A percentile compares a stretch with the other conserved stretches of the same genome.
phyloP scores from a whole-genome alignment of 1,140 invertebrate genomes.

The Geopemphigus sp. region DNA sequence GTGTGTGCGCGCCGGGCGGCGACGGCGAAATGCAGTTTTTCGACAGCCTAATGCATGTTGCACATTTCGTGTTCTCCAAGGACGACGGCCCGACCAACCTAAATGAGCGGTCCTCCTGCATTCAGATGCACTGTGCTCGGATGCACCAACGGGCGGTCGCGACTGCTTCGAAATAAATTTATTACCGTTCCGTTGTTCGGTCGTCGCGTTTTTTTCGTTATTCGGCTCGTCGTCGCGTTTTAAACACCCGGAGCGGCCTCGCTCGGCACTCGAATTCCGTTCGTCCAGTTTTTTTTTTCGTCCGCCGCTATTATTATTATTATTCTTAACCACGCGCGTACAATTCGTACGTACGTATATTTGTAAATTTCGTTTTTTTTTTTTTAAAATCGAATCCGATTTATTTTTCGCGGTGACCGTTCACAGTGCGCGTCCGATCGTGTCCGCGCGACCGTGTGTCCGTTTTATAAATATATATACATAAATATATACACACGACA shows the following conservation, averaged over 20 bases:
- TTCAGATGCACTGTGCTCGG: slow-evolving; percentile 49
- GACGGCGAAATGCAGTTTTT: slow-evolving; percentile 49
- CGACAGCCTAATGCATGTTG: slow-evolving; percentile 49
- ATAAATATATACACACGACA: not conserved
- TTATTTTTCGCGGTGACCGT: too few species aligned
- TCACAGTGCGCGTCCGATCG: slow-evolving; percentile 1
- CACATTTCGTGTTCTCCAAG: slow-evolving; percentile 49
- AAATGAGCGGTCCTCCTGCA: slow-evolving; percentile 49
- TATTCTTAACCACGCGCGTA: not conserved
- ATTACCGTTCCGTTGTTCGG: not conserved
- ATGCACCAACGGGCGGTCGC: slow-evolving; percentile 48
- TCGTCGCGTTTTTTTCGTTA: not conserved
- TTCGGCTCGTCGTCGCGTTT: not conserved
- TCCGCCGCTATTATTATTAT: slow-evolving; percentile 3
- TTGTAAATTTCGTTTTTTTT: too few species aligned
- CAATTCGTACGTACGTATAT: too few species aligned
- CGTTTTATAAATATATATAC: too few species aligned
- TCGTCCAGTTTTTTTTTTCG: not conserved
- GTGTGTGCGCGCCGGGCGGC: slow-evolving; percentile 44
- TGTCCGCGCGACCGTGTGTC: too few species aligned
- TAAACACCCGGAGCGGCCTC: too few species aligned
- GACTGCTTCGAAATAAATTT: slow-evolving; percentile 26
- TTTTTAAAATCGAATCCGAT: too few species aligned
- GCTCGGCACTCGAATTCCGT: not conserved
- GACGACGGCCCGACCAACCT: slow-evolving; percentile 49